Conservation (phyloP, 2,797 vertebrate genomes). For the Peromyscus nudipes region DNA sequence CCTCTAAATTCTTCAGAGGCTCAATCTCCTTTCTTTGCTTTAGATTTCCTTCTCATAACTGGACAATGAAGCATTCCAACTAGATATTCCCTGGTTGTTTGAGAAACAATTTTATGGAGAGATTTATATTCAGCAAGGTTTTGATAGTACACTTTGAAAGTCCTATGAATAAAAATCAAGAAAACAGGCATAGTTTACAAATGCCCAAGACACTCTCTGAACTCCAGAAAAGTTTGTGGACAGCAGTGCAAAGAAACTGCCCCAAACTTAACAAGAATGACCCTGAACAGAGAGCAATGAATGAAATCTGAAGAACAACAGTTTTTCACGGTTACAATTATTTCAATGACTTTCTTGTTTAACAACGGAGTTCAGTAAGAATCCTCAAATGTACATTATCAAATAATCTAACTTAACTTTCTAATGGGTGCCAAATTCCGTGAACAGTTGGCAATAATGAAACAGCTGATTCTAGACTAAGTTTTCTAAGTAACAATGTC, state of each 20-base stretch:
- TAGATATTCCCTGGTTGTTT: conserved; percentile 36
- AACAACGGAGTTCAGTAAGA: neutral
- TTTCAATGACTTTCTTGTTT: conserved; percentile 17
- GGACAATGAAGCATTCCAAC: conserved; percentile 64
- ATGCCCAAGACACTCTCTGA: conserved; percentile 6
- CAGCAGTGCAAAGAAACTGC: conserved; percentile 6
- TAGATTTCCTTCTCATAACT: conserved; percentile 65
- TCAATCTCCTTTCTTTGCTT: conserved; percentile 67
- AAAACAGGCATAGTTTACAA: conserved; percentile 57
- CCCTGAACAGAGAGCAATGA: conserved; percentile 37
- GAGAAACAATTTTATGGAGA: conserved; percentile 65
- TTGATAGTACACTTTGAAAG: conserved; percentile 56
- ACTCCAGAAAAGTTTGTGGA: conserved; percentile 43
- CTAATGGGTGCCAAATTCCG: neutral
- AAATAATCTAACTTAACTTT: conserved; percentile 47
- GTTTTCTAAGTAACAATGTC: conserved; percentile 55
- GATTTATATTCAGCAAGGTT: conserved; percentile 35
- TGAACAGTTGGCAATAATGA: conserved; percentile 28
- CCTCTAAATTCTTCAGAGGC: conserved; percentile 64
- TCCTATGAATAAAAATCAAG: conserved; percentile 61
- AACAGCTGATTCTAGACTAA: conserved; percentile 32
- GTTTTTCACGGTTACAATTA: neutral
- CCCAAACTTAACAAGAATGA: conserved; percentile 39
- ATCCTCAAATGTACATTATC: neutral
- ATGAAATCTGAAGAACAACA: conserved; percentile 28